These are phyloP conservation scores for Bembecia ichneumoniformis DNA, from an alignment of 2,888 invertebrate genomes.

Conservation along the genomic window DNA sequence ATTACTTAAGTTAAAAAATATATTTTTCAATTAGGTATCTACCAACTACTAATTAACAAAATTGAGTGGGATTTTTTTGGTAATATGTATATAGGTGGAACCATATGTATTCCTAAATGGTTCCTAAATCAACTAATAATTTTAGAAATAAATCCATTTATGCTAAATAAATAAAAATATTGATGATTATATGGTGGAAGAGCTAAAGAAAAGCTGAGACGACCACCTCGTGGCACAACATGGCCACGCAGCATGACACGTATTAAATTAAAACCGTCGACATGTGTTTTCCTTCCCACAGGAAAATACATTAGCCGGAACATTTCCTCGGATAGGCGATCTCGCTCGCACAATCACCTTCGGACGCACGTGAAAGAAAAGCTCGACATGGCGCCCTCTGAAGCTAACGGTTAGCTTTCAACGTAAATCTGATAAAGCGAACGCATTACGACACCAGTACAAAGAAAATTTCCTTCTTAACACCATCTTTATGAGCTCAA, in stretches of 20 bases:
- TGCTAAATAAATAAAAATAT: too few species aligned
- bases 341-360: slow-evolving; percentile 26
- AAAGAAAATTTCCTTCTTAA: slow-evolving; percentile 60
- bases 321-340: slow-evolving; percentile 50
- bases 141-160: too few species aligned
- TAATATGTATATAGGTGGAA: too few species aligned
- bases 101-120: too few species aligned
- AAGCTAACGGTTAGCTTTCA: slow-evolving; percentile 67
- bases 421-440: slow-evolving; percentile 70
- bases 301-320: slow-evolving; percentile 69
- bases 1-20: too few species aligned
- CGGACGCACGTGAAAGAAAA: slow-evolving; percentile 26
- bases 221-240: slow-evolving; percentile 33
- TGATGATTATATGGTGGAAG: too few species aligned
- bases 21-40: too few species aligned
- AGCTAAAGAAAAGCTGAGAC: slow-evolving; percentile 1
- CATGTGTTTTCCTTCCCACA: slow-evolving; percentile 72
- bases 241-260: slow-evolving; percentile 62
- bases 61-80: too few species aligned
- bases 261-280: slow-evolving; percentile 72
- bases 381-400: slow-evolving; percentile 48
- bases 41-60: too few species aligned
- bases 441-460: slow-evolving; percentile 65
- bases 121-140: too few species aligned
- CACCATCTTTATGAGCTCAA: slow-evolving; percentile 28